Evolutionary conservation across 2,888 invertebrate genomes (phyloP).

Genomic region (Pandemis corylana): DNA sequence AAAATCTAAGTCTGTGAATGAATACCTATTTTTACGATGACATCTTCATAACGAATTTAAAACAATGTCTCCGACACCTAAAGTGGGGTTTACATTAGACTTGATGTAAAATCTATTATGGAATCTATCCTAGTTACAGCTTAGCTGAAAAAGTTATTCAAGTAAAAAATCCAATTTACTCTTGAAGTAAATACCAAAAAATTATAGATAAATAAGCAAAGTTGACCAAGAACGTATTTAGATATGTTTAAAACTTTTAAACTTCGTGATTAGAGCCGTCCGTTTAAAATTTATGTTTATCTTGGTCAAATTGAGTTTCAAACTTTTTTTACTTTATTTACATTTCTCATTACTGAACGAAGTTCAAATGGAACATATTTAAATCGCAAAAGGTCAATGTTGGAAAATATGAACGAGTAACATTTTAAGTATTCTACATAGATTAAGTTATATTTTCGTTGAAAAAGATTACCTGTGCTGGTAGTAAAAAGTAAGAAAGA

Average conservation of each 20-base stretch:
- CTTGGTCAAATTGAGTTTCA: neutral
- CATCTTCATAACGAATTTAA: too few species aligned
- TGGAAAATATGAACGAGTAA: neutral
- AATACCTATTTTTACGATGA: too few species aligned
- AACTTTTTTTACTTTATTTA: neutral
- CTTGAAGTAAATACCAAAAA: neutral
- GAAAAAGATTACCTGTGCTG: neutral
- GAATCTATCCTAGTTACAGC: too few species aligned
- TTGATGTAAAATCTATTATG: too few species aligned
- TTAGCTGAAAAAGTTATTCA: too few species aligned
- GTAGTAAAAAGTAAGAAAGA: too few species aligned
- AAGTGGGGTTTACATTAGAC: too few species aligned
- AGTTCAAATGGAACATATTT: neutral
- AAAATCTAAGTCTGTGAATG: too few species aligned
- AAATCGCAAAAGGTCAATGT: neutral
- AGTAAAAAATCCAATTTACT: too few species aligned
- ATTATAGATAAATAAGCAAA: neutral
- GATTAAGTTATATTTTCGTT: neutral
- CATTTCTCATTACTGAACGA: neutral
- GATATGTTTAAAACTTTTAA: neutral
- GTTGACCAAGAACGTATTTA: neutral
- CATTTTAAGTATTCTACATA: neutral
- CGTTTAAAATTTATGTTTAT: neutral
- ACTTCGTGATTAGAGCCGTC: neutral
- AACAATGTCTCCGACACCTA: too few species aligned